Evolutionary conservation across 2,888 invertebrate species (phyloP).

Genomic region (Perizoma flavofasciatum): DNA sequence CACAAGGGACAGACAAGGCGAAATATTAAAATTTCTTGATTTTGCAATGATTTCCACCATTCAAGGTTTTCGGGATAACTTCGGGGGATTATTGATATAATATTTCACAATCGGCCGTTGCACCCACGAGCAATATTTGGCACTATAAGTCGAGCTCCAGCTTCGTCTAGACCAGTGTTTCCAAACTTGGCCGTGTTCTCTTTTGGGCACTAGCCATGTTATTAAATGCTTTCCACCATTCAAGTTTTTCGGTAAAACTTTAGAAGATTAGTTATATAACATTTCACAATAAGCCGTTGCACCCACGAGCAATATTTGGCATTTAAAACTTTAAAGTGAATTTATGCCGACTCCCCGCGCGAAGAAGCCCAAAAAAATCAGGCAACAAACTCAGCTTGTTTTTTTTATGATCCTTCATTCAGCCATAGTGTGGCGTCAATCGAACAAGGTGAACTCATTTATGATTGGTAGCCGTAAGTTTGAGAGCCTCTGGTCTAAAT

Average conservation of each 20-base stretch:
- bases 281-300: slow-evolving; percentile 44
- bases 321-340: slow-evolving; percentile 29
- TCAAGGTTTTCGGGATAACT: neutral
- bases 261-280: slow-evolving; percentile 7
- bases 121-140: slow-evolving; percentile 55
- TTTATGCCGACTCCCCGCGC: no score
- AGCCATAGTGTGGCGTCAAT: no score
- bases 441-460: no score
- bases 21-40: no score
- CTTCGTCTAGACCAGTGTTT: slow-evolving; percentile 45
- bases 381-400: no score
- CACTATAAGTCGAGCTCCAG: slow-evolving; percentile 48
- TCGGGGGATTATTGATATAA: slow-evolving; percentile 8
- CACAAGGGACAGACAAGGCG: no score
- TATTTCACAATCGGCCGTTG: slow-evolving; percentile 42
- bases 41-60: neutral
- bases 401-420: no score
- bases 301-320: slow-evolving; percentile 54
- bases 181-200: slow-evolving; percentile 13
- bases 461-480: neutral
- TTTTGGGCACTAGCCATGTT: neutral
- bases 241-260: neutral
- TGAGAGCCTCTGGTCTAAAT: slow-evolving; percentile 30
- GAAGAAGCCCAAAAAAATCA: no score
- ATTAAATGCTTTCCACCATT: neutral